A percentile compares a stretch with the other conserved stretches of the same genome.
These are phyloP conservation scores for Pharmacophagus antenor DNA, from an alignment of 2,888 invertebrate genomes.

Conservation along the genomic window DNA sequence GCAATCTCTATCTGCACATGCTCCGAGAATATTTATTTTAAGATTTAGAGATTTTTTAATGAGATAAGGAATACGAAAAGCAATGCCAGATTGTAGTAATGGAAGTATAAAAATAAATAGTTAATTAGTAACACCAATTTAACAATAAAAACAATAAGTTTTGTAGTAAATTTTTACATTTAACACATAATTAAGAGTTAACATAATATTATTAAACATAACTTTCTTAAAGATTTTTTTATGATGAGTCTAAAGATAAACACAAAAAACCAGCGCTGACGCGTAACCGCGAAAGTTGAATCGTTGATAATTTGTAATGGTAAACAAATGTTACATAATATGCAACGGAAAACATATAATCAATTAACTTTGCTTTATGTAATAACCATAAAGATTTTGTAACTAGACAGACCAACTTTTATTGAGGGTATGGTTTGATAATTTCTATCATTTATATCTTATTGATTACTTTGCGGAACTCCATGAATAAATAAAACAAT, in stretches of 20 bases:
- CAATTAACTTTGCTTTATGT: slow-evolving; percentile 14
- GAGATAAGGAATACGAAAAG: too few relatives aligned
- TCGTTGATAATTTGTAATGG: slow-evolving; percentile 43
- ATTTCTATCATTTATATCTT: too few relatives aligned
- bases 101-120: too few relatives aligned
- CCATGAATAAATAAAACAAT: too few relatives aligned
- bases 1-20: neutral
- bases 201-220: too few relatives aligned
- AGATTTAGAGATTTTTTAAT: neutral
- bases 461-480: too few relatives aligned
- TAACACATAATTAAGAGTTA: too few relatives aligned
- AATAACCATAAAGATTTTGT: slow-evolving; percentile 8
- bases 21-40: neutral
- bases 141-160: too few relatives aligned
- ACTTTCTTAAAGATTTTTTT: neutral
- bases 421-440: too few relatives aligned
- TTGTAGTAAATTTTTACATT: too few relatives aligned
- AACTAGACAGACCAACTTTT: slow-evolving; percentile 2
- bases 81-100: too few relatives aligned
- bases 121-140: too few relatives aligned
- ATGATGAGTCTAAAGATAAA: slow-evolving; percentile 4
- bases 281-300: slow-evolving; percentile 61
- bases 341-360: slow-evolving; percentile 41
- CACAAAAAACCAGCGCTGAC: slow-evolving; percentile 26
- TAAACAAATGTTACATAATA: slow-evolving; percentile 74